Evolutionary conservation across 2,113 vertebrate species (phyloP).

Genomic region (Megalops atlanticus): DNA sequence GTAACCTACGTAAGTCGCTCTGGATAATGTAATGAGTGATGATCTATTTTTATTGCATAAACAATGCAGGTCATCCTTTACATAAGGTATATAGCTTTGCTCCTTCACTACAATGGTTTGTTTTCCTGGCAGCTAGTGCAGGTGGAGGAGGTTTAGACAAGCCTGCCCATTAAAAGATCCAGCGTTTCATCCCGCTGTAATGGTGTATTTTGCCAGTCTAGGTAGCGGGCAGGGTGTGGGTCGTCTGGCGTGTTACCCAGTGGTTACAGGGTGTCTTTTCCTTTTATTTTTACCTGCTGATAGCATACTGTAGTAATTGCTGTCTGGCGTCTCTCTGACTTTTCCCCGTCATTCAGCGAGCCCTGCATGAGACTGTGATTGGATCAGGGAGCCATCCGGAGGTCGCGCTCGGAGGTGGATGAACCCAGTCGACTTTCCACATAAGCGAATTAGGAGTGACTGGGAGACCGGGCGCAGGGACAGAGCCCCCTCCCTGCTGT

Average conservation of each 20-base stretch:
- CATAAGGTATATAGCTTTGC: background rate
- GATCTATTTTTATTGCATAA: background rate
- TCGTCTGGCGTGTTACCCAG: background rate
- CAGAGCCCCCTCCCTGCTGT: background rate
- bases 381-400: background rate
- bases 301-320: background rate
- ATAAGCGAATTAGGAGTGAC: background rate
- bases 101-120: background rate
- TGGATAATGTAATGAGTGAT: too few species aligned
- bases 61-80: background rate
- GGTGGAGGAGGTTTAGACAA: conserved; percentile 4
- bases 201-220: background rate
- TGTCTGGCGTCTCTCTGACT: background rate
- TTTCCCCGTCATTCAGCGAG: background rate
- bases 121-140: background rate
- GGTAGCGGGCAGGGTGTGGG: background rate
- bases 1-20: too few species aligned
- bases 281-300: background rate
- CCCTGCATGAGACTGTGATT: background rate
- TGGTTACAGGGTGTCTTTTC: background rate
- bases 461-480: background rate
- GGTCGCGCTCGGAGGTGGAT: background rate
- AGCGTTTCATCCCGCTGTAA: background rate
- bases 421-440: background rate
- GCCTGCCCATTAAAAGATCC: background rate